phyloP scores from a whole-genome alignment of 2,888 invertebrate genomes.

The Colletes collaris region DNA sequence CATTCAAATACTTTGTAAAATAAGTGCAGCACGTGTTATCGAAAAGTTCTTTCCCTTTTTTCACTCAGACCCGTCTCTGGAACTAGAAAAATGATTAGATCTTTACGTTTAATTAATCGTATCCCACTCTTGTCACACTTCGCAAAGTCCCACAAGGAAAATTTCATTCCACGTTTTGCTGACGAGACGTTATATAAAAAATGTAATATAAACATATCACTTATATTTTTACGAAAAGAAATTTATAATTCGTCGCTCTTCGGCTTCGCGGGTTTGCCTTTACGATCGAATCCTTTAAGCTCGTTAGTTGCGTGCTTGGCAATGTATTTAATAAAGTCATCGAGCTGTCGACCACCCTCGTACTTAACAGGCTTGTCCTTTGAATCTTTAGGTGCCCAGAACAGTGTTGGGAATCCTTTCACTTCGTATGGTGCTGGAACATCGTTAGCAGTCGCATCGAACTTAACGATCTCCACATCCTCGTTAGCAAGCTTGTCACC shows the following conservation, averaged over 20 bases:
- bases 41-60: conserved; percentile 7
- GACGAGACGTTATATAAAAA: conserved; percentile 34
- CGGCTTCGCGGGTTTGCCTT: conserved; percentile 88
- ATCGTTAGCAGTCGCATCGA: conserved; percentile 99
- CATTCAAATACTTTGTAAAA: conserved; percentile 46
- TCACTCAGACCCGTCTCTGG: conserved; percentile 19
- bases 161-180: conserved; percentile 29
- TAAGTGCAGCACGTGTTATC: conserved; percentile 27
- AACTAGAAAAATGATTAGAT: conserved; percentile 35
- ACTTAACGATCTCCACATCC: conserved; percentile 96
- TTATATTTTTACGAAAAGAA: conserved; percentile 20
- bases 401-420: conserved; percentile 98
- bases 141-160: conserved; percentile 26
- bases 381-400: conserved; percentile 94
- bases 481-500: conserved; percentile 94
- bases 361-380: conserved; percentile 92
- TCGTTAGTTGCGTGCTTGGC: conserved; percentile 95
- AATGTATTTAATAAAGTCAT: conserved; percentile 97
- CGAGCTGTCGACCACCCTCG: conserved; percentile 95
- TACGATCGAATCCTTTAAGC: conserved; percentile 93
- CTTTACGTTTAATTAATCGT: conserved; percentile 23
- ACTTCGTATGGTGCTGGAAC: conserved; percentile 96
- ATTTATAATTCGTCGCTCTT: conserved; percentile 85
- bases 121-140: conserved; percentile 28
- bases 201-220: conserved; percentile 41